Evolutionary conservation across 2,888 invertebrate species (phyloP).

Genomic region (Microplitis deprimator): DNA sequence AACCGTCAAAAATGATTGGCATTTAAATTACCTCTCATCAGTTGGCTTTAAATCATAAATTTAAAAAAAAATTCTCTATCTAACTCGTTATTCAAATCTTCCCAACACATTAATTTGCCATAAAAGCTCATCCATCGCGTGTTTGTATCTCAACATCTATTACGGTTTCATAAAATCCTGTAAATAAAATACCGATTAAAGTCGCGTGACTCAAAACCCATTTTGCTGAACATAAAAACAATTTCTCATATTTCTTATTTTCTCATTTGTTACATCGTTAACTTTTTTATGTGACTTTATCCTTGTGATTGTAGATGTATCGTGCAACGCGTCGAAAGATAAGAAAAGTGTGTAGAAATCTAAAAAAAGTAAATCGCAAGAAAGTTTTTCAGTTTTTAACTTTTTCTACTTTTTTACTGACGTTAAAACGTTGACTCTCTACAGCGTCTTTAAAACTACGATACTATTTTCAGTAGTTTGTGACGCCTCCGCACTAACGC

Average conservation of each 20-base stretch:
- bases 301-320: not conserved
- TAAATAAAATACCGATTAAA: not conserved
- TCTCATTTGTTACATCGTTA: not conserved
- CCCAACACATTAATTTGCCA: not conserved
- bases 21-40: not conserved
- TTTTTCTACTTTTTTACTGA: constrained; percentile 32
- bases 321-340: not conserved
- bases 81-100: not conserved
- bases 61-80: not conserved
- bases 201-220: not conserved
- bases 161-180: not conserved
- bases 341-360: not conserved
- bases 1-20: not conserved
- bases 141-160: not conserved
- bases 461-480: constrained; percentile 38
- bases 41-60: not conserved
- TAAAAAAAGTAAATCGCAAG: not conserved
- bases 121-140: not conserved
- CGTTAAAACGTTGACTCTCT: constrained; percentile 40
- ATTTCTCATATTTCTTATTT: not conserved
- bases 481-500: constrained; percentile 20
- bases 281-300: not conserved
- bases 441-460: constrained; percentile 41
- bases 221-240: not conserved
- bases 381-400: constrained; percentile 37